Conservation (phyloP, 2,113 vertebrate species). For the Xenopus borealis region DNA sequence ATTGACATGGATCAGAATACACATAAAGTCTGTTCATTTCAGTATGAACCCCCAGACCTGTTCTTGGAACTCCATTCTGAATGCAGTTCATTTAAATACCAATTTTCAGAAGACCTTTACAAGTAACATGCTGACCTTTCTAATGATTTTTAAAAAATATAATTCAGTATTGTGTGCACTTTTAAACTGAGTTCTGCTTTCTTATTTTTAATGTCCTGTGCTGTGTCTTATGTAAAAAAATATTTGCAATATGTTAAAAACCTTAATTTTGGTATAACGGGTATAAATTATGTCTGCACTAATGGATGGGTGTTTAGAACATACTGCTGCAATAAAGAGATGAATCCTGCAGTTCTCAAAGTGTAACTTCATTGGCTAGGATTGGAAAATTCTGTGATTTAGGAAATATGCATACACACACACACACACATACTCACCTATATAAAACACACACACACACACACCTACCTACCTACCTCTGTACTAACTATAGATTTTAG, state of each 20-base stretch:
- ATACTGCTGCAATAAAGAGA: constrained; percentile 34
- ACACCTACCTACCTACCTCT: too few relatives aligned
- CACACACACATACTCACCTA: too few relatives aligned
- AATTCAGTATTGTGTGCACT: background rate
- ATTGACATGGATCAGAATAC: too few relatives aligned
- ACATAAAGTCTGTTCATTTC: background rate
- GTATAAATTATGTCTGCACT: constrained; percentile 28
- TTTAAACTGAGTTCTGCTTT: background rate
- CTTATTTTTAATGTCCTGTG: background rate
- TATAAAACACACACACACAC: too few relatives aligned
- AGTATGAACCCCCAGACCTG: background rate
- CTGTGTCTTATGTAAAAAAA: background rate
- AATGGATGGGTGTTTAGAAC: constrained; percentile 1
- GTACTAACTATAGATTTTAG: too few relatives aligned
- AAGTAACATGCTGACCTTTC: constrained; percentile 4
- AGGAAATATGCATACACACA: too few relatives aligned
- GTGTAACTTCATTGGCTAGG: background rate
- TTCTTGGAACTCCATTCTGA: too few relatives aligned
- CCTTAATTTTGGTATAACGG: constrained; percentile 17
- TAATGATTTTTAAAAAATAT: too few relatives aligned
- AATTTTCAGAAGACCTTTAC: background rate
- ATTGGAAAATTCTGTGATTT: too few relatives aligned
- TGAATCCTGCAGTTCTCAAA: background rate
- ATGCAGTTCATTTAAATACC: background rate
- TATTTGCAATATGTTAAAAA: background rate